phyloP scores from a whole-genome alignment of 1,140 invertebrate genomes.

The Bombus pyrosoma region DNA sequence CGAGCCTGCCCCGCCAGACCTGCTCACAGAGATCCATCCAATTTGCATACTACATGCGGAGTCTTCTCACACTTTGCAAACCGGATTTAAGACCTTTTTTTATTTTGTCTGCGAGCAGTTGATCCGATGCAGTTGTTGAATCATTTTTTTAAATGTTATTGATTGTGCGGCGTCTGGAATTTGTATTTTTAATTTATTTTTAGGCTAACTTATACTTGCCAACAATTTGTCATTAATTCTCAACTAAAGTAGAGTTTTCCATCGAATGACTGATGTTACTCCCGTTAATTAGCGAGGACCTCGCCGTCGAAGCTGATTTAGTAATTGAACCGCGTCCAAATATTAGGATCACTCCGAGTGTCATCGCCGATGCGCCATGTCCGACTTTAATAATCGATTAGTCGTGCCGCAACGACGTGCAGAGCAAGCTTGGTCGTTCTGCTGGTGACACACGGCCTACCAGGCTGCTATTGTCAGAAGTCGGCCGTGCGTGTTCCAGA shows the following conservation, averaged over 20 bases:
- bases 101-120: not conserved
- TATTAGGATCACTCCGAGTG: not conserved
- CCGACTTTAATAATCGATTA: conserved; percentile 43
- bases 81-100: not conserved
- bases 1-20: not conserved
- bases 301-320: not conserved
- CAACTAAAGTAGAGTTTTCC: no score
- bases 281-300: not conserved
- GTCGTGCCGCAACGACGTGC: not conserved
- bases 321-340: not conserved
- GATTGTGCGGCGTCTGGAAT: no score
- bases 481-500: conserved; percentile 47
- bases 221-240: no score
- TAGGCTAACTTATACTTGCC: fast-evolving
- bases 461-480: conserved; percentile 49
- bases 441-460: conserved; percentile 37
- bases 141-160: no score
- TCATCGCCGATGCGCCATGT: not conserved
- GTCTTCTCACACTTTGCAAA: not conserved
- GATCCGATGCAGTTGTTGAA: not conserved
- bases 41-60: conserved; percentile 15
- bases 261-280: not conserved
- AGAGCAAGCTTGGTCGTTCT: conserved; percentile 11
- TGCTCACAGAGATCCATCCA: not conserved
- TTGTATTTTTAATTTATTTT: no score